phyloP scores from a whole-genome alignment of 2,888 invertebrate genomes.

The Bombylius discolor region DNA sequence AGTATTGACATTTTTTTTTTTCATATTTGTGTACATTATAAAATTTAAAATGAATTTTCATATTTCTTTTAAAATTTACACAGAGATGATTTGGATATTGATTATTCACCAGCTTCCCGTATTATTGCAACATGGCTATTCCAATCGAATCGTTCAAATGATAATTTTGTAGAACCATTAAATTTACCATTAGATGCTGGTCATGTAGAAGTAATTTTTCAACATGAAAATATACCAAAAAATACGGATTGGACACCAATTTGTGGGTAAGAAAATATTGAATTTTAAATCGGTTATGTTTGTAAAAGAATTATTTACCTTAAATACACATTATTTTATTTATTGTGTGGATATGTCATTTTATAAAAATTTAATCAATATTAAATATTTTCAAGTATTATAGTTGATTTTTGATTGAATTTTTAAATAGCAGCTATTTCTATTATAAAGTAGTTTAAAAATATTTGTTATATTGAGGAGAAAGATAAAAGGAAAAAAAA shows the following conservation, averaged over 20 bases:
- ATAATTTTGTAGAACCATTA: slow-evolving; percentile 30
- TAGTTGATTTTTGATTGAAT: no score
- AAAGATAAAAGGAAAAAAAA: no score
- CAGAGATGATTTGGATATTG: slow-evolving; percentile 18
- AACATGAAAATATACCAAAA: slow-evolving; percentile 31
- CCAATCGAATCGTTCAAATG: slow-evolving; percentile 34
- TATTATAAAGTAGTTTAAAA: no score
- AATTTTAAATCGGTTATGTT: no score
- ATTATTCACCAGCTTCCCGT: slow-evolving; percentile 35
- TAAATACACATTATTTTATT: neutral
- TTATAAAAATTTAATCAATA: no score
- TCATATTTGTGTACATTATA: neutral
- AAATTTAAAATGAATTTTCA: neutral
- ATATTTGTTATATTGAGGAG: no score
- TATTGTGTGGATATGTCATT: neutral
- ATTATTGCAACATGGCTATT: slow-evolving; percentile 36
- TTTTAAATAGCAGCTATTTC: no score
- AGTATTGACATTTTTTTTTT: slow-evolving; percentile 13
- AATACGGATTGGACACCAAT: slow-evolving; percentile 33
- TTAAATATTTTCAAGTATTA: no score
- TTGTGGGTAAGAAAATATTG: slow-evolving; percentile 28
- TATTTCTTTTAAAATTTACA: neutral
- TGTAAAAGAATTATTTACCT: no score
- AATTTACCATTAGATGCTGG: slow-evolving; percentile 33
- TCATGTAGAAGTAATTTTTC: slow-evolving; percentile 36